phyloP scores from a whole-genome alignment of 2,113 vertebrate genomes.

The Myotis davidii region DNA sequence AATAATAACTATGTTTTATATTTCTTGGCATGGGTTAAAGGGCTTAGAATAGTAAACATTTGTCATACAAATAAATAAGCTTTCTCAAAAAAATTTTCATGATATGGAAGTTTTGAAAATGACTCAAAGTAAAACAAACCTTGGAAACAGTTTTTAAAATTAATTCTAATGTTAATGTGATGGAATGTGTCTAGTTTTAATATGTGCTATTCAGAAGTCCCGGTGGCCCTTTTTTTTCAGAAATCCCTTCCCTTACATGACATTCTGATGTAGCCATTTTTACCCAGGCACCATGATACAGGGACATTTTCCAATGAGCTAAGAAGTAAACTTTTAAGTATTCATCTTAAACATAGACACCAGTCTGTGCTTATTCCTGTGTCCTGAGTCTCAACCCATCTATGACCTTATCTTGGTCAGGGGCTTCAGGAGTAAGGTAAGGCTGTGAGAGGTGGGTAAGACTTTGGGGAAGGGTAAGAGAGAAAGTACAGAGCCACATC shows the following conservation, averaged over 20 bases:
- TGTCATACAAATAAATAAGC: background rate
- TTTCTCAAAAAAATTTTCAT: background rate
- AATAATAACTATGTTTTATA: background rate
- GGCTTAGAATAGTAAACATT: background rate
- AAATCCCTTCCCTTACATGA: background rate
- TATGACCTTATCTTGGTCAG: background rate
- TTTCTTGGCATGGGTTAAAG: background rate
- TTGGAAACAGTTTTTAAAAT: slow-evolving; percentile 14
- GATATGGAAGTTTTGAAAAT: background rate
- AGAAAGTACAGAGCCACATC: background rate
- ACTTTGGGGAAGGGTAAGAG: background rate
- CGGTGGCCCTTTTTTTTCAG: background rate
- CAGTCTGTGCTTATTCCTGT: no score
- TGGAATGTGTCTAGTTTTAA: background rate
- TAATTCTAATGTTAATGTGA: background rate
- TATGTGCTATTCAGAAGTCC: background rate
- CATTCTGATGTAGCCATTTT: background rate
- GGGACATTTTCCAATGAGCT: background rate
- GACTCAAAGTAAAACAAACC: background rate
- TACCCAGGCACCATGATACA: background rate
- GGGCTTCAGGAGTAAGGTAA: background rate
- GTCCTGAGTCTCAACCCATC: background rate
- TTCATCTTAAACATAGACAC: background rate
- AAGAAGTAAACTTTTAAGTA: background rate
- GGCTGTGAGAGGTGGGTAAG: background rate